These are phyloP conservation scores for Drosophila pullipes DNA, from an alignment of 2,888 invertebrate species.

Conservation along the genomic window DNA sequence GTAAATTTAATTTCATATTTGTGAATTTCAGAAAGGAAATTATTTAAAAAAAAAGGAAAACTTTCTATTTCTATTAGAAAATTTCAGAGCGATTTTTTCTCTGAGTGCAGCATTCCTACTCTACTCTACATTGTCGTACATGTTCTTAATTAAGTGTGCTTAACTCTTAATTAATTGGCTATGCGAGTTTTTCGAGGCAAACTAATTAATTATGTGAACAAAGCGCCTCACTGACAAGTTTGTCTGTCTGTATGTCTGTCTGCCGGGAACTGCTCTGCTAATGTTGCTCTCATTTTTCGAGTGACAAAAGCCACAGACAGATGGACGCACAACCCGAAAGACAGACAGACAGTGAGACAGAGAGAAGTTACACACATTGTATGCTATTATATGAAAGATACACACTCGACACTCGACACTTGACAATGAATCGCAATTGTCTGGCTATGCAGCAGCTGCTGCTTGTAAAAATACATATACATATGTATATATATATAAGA, in stretches of 20 bases:
- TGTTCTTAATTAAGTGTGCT: constrained; percentile 73
- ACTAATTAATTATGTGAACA: constrained; percentile 77
- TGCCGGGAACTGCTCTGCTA: neutral
- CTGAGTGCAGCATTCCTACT: neutral
- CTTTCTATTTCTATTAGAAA: neutral
- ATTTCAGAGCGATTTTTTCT: neutral
- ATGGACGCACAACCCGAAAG: constrained; percentile 19
- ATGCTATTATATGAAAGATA: constrained; percentile 64
- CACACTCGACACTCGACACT: constrained; percentile 58
- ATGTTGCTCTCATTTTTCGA: constrained; percentile 53
- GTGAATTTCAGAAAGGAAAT: neutral
- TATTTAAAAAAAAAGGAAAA: neutral
- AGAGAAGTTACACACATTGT: constrained; percentile 58
- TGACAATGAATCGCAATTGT: constrained; percentile 74
- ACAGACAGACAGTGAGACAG: constrained; percentile 17
- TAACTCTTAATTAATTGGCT: constrained; percentile 79
- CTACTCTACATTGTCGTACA: constrained; percentile 17
- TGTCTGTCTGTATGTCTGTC: constrained; percentile 6
- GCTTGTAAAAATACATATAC: neutral
- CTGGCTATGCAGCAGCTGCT: constrained; percentile 25
- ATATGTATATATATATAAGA: constrained; percentile 7
- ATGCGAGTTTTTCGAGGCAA: constrained; percentile 64
- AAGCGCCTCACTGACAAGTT: constrained; percentile 52
- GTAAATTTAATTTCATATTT: no score
- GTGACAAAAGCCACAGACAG: constrained; percentile 76